Evolutionary conservation across 2,888 invertebrate species (phyloP), one percentile per base, ranked within the genome.

Genomic region (Formica aserva): DNA sequence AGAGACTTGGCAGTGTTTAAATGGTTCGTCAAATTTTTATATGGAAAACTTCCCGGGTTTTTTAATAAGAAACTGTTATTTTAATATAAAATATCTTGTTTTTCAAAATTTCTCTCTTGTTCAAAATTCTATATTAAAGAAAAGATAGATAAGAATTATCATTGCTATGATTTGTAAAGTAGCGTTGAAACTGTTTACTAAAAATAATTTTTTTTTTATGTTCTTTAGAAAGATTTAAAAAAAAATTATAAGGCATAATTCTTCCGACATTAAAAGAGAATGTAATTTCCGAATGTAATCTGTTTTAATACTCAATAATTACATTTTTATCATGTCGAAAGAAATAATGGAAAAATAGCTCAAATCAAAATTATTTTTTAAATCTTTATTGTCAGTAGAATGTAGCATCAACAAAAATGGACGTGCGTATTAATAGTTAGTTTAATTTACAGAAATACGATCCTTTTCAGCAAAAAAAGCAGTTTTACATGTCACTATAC

Each of bases 381-480:
- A 5, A 41, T 77, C 9, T 67, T 26, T n/a, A 5, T 55, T 38
- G n/a, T 77, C 55, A 29, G 29, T 67, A 41, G 55, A 29, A 55
- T 66, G 45, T 52, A 69, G 60, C 45, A 71, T 66, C 29, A 15
- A 9, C 52, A 11, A 29, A 77, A 71, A 45, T 48, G 60, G 60
- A 18, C 35, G 0, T 13, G 11, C 18, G 48, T 35, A 45, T 45
- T 60, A 45, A 35, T 35, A 45, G 60, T 32, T 60, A 18, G 32
- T 60, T 78, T 69, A 60, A 71, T 78, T 78, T 69, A 71, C 26
- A 78, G 60, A 78, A 78, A 78, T 60, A 60, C 57, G 69, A 69
- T 60, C 69, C 69, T 78, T 71, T 66, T 32, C 38, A 41, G n/a
- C 35, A 35, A 69, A 78, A 78, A 78, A 78, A 69, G 67, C 67